A percentile compares a stretch with the other conserved stretches of the same genome.
These are phyloP conservation scores for Heteromurus nitidus DNA, from an alignment of 2,888 invertebrate genomes.

Conservation along the genomic window DNA sequence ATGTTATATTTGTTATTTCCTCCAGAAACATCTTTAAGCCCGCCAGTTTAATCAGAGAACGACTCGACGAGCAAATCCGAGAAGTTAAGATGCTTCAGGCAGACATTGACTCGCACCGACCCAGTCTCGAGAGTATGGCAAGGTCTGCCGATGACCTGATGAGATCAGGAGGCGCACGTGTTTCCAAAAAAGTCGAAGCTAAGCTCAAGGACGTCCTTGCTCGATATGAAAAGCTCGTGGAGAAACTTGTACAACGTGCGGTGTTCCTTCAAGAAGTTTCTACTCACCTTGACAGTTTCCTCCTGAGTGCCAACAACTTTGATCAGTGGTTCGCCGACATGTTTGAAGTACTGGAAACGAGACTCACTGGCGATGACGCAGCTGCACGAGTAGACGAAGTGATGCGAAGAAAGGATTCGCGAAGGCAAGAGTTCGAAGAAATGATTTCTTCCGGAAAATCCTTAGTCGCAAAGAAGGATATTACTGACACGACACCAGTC, in stretches of 20 bases:
- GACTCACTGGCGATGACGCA: conserved; percentile 81
- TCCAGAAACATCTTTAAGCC: conserved; percentile 82
- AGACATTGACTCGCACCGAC: conserved; percentile 90
- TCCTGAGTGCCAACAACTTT: conserved; percentile 81
- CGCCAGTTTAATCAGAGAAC: conserved; percentile 88
- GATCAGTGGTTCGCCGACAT: conserved; percentile 84
- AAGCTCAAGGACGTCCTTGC: conserved; percentile 90
- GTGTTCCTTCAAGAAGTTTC: conserved; percentile 89
- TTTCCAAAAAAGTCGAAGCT: conserved; percentile 91
- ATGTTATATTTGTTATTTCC: not conserved
- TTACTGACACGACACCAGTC: conserved; percentile 88
- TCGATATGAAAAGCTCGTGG: conserved; percentile 89
- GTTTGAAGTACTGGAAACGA: conserved; percentile 84
- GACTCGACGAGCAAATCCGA: conserved; percentile 91
- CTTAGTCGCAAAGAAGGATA: conserved; percentile 88
- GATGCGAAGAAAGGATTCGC: conserved; percentile 78
- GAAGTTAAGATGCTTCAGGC: conserved; percentile 88
- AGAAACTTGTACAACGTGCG: conserved; percentile 85
- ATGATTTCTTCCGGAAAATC: conserved; percentile 88
- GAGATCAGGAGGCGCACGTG: conserved; percentile 85
- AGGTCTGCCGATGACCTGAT: conserved; percentile 88
- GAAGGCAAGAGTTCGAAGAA: conserved; percentile 84
- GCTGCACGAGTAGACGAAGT: conserved; percentile 82
- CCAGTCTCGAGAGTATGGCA: conserved; percentile 88
- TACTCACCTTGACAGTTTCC: conserved; percentile 82